Base-by-base conservation (phyloP, 2,888 invertebrate genomes). In the Limnephilus marmoratus region DNA sequence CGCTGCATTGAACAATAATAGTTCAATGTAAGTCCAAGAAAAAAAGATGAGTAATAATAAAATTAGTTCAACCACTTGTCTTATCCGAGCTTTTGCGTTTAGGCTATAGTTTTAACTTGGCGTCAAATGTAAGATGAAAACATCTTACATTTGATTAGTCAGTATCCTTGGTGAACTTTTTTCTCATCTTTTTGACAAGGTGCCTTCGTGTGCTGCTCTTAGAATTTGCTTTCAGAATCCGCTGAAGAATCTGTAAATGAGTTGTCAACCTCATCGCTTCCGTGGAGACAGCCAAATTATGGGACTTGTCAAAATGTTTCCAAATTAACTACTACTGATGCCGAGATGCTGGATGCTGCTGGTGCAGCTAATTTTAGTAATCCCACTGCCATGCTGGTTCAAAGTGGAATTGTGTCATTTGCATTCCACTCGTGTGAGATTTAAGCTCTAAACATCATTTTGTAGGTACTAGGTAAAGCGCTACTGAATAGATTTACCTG, bases 251-350 rank as follows among this genome's bases (percentile, higher is more conserved):
- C 68, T 68, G n/a, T 68, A 68, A 89, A 80, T 89, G 81, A 89
- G 89, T 81, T 89, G 89, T 89, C 89, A 89, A 89, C 34, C 89
- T 89, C 81, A 37, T 80, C 80, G 89, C 89, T 89, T 80, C 89
- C 45, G 81, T 12, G 81, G 80, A 81, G 89, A 81, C 89, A 89
- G 37, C 80, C 37, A 89, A 89, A 89, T 89, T 89, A 89, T 31
- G 34, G 34, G n/a, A 80, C 37, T 53, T 86, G 86, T 86, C 86
- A 86, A 86, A 37, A 53, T 53, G 37, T 45, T 83, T 41, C 37
- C 12, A 12, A 37, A 83, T 83, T 83, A 83, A 83, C 24, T 49
- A 49, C 3, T 49, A 49, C 49, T 83, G 83, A 37, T 83, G 83
- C 41, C 9, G 68, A 9, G 68, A 68, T 68, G 68, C 24, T 68